Evolutionary conservation across 2,888 invertebrate genomes (phyloP).

Genomic region (Cinara cedri): DNA sequence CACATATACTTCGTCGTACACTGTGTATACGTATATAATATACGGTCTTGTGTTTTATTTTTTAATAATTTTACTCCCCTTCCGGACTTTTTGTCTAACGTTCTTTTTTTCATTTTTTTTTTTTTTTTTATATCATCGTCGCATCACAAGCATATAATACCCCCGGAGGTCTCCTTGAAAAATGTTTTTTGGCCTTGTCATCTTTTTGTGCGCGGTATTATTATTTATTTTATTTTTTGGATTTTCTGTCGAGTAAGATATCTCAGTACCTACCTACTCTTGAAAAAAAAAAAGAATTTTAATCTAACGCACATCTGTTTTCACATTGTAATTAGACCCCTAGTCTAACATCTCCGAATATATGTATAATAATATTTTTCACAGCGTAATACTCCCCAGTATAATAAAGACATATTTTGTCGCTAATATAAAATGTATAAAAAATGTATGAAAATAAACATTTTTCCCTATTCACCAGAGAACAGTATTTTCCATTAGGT

Average conservation of each 20-base stretch:
- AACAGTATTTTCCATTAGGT: no score
- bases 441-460: neutral
- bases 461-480: no score
- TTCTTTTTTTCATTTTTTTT: constrained; percentile 15
- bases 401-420: constrained; percentile 21
- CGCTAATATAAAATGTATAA: neutral
- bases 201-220: constrained; percentile 42
- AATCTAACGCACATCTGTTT: constrained; percentile 24
- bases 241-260: constrained; percentile 47
- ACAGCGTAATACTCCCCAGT: neutral
- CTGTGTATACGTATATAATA: neutral
- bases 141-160: constrained; percentile 49
- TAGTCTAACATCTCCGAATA: neutral
- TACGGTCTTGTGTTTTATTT: constrained; percentile 52
- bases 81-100: constrained; percentile 56
- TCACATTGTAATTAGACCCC: constrained; percentile 44
- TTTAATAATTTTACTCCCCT: constrained; percentile 56
- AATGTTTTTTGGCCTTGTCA: constrained; percentile 57
- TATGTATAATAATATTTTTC: neutral
- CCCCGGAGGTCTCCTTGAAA: constrained; percentile 50
- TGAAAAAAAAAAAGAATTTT: constrained; percentile 40
- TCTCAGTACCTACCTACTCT: constrained; percentile 39
- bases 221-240: constrained; percentile 15
- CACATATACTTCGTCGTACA: neutral
- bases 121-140: constrained; percentile 43